phyloP scores from a whole-genome alignment of 1,140 invertebrate species.

The Papilio polyxenes region DNA sequence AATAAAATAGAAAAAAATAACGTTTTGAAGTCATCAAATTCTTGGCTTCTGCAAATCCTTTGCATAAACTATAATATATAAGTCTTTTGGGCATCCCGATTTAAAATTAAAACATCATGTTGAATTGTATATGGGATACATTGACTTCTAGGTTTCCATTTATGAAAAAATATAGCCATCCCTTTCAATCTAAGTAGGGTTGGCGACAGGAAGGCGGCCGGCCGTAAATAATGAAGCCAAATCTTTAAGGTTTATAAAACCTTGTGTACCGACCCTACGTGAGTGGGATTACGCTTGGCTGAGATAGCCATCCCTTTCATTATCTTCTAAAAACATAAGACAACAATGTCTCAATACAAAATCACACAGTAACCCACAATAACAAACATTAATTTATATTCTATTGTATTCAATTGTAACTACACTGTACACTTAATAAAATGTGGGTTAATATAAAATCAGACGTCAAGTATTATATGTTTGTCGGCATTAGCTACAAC shows the following conservation, averaged over 20 bases:
- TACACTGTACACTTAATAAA: neutral
- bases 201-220: too few relatives aligned
- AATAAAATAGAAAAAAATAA: too few relatives aligned
- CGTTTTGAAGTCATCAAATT: too few relatives aligned
- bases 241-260: too few relatives aligned
- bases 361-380: neutral
- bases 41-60: too few relatives aligned
- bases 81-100: neutral
- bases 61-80: too few relatives aligned
- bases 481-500: neutral
- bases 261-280: too few relatives aligned
- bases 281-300: too few relatives aligned
- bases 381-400: neutral
- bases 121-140: neutral
- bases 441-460: slow-evolving; percentile 12
- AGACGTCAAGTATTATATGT: neutral
- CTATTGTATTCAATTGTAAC: neutral
- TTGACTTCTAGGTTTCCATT: neutral
- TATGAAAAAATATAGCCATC: neutral
- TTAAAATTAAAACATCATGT: neutral
- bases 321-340: neutral
- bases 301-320: neutral
- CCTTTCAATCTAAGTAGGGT: neutral
- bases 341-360: neutral
- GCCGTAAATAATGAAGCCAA: too few relatives aligned